Evolutionary conservation across 2,888 invertebrate species (phyloP).

Genomic region (Flexamia atlantica): DNA sequence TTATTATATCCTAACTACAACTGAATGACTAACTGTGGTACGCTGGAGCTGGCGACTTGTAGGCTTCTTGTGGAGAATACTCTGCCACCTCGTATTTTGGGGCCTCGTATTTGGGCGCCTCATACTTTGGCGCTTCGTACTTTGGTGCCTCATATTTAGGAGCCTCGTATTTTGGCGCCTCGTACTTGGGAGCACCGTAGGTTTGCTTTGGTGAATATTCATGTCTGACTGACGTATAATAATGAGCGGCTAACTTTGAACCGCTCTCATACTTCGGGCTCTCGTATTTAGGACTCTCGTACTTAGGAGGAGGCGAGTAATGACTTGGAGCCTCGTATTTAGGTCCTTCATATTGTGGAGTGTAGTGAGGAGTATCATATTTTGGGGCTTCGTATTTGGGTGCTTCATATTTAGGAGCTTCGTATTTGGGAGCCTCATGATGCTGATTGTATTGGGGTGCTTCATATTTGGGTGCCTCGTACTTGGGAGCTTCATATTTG

Average conservation of each 20-base stretch:
- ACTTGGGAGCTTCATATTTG: constrained; percentile 59
- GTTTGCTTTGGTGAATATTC: constrained; percentile 27
- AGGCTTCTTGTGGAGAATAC: constrained; percentile 13
- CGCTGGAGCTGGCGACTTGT: constrained; percentile 47
- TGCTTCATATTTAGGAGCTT: constrained; percentile 14
- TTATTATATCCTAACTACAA: background rate
- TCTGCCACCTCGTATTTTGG: constrained; percentile 56
- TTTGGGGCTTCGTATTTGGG: constrained; percentile 34
- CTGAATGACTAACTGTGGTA: constrained; percentile 13
- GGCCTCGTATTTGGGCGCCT: constrained; percentile 36
- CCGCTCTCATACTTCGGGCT: constrained; percentile 21
- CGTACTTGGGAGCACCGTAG: constrained; percentile 37
- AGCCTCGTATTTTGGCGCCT: constrained; percentile 58
- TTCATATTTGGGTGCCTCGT: constrained; percentile 34
- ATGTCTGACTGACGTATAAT: constrained; percentile 30
- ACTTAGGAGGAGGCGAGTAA: constrained; percentile 37
- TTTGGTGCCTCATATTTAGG: constrained; percentile 51
- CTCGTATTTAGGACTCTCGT: constrained; percentile 51
- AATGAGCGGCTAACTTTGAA: constrained; percentile 19
- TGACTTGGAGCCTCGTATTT: constrained; percentile 47
- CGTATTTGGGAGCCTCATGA: constrained; percentile 51
- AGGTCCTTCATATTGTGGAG: background rate
- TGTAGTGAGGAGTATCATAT: background rate
- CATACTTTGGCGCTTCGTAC: constrained; percentile 59
- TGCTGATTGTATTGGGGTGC: constrained; percentile 43